Base-by-base conservation (phyloP, 2,113 vertebrate species). In the Hipposideros armiger region DNA sequence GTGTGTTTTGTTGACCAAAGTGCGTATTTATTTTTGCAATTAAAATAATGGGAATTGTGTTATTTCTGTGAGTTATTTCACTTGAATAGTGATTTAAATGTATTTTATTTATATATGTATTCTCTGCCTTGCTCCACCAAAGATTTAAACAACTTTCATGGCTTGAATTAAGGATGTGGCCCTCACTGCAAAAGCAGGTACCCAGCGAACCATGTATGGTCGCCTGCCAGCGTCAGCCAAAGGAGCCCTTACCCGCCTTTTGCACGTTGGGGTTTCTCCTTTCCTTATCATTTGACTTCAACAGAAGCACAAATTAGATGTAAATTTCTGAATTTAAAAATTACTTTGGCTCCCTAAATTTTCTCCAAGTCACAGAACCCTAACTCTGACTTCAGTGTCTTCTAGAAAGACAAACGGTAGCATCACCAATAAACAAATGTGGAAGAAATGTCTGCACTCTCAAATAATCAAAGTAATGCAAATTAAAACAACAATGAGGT, bases 401-500 rank as follows among this genome's bases (percentile, higher is more conserved):
- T 67, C 47, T 4, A 19, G 36, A 73, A 82, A 89, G 11, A n/a
- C 45, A 77, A 26, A 85, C 9, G 42, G 54, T 32, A 73, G 26
- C n/a, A 91, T 97, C 94, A 92, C 90, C 85, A 80, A 72, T 72
- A 90, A 92, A 50, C 87, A 91, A 76, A 69, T 24, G 7, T 8
- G n/a, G 67, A 32, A 50, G 87, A 92, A 82, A 36, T 93, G 89
- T 87, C 96, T 86, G 60, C 72, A 66, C 56, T 88, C 82, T 54
- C 87, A 95, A 60, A 96, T 96, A 95, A 90, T 90, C 88, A 95
- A 86, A 97, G 82, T 76, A 54, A 84, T 97, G 93, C 97, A 98
- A 97, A 97, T 97, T 89, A 86, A 91, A 97, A 92, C 95, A 95
- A 97, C 93, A 96, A 94, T 83, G 89, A 94, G 89, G 64, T 95